These are phyloP conservation scores for Enteromius anoplus DNA, from an alignment of 2,797 vertebrate species.

Conservation along the genomic window DNA sequence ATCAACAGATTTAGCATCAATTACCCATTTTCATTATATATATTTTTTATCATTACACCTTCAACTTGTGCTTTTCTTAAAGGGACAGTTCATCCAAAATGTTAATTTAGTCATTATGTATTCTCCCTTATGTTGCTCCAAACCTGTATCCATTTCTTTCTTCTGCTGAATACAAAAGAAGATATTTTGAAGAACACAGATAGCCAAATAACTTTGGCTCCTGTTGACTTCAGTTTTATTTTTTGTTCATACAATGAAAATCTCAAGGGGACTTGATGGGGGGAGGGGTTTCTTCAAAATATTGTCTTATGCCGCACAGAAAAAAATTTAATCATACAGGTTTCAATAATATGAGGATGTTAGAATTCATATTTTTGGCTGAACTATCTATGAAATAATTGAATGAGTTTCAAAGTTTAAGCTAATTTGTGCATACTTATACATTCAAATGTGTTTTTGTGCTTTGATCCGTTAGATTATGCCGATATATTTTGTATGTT, in stretches of 20 bases:
- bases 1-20: not conserved
- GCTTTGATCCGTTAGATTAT: not conserved
- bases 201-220: not conserved
- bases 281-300: not conserved
- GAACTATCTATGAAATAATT: not conserved
- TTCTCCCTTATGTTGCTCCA: not conserved
- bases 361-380: not conserved
- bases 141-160: not conserved
- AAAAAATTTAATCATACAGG: not conserved
- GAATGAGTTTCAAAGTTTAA: not conserved
- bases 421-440: slow-evolving; percentile 8
- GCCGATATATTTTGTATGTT: slow-evolving; percentile 3
- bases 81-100: not conserved
- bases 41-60: not conserved
- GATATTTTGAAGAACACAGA: not conserved
- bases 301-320: not conserved
- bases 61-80: slow-evolving; percentile 23
- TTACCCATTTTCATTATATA: not conserved
- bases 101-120: not conserved
- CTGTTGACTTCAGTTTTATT: too few species aligned
- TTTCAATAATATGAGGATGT: not conserved
- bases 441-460: slow-evolving; percentile 17
- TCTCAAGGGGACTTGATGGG: not conserved
- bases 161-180: not conserved
- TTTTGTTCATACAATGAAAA: not conserved